Conservation (phyloP, 2,888 invertebrate genomes). For the Lasioglossum morio region DNA sequence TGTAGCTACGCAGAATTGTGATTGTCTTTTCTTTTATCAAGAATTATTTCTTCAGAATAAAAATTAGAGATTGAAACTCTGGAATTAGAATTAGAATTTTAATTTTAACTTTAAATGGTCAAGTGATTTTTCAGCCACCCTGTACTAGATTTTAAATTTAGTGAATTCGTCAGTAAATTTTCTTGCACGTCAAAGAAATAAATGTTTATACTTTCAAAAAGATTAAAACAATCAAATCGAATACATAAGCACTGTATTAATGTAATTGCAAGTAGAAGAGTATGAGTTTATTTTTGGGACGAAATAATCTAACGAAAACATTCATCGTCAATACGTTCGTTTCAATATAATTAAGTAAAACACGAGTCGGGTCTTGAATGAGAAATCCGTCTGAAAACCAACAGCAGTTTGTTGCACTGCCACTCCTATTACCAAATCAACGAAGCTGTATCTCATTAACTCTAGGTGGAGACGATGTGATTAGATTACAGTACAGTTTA, state of each 20-base stretch:
- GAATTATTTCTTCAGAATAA: no score
- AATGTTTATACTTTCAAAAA: background rate
- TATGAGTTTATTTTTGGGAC: background rate
- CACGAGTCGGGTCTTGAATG: background rate
- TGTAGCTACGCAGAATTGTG: background rate
- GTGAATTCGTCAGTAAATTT: background rate
- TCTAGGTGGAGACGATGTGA: constrained; percentile 19
- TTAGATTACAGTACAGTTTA: constrained; percentile 29
- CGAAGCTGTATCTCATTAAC: constrained; percentile 29
- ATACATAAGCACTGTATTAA: background rate
- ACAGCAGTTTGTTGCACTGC: constrained; percentile 28
- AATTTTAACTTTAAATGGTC: no score
- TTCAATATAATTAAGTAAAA: background rate
- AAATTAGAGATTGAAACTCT: no score
- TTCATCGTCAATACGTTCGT: background rate
- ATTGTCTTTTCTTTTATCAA: background rate
- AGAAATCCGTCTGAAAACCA: constrained; percentile 23
- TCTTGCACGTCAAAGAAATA: background rate
- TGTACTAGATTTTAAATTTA: background rate
- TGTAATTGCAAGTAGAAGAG: background rate
- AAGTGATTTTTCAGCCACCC: no score
- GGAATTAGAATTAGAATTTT: no score
- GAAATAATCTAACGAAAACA: background rate
- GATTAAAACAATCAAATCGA: no score
- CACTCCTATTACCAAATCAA: constrained; percentile 43